These are phyloP conservation scores for Amphiprion ocellaris DNA, from an alignment of 2,113 vertebrate genomes.

Conservation along the genomic window DNA sequence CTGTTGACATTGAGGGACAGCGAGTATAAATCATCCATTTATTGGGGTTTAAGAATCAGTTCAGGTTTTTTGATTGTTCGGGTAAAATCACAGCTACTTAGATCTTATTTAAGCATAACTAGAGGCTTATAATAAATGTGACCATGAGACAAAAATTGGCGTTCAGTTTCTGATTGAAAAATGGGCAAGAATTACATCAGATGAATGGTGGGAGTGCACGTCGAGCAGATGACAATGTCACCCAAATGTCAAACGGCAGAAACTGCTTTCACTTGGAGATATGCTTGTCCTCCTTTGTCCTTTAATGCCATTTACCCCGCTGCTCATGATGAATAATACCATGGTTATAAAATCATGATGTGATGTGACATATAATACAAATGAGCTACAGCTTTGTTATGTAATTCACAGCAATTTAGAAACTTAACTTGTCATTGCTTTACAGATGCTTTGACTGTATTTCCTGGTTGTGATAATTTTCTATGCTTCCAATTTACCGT, in stretches of 20 bases:
- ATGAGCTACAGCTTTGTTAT: slow-evolving; percentile 2
- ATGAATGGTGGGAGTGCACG: slow-evolving; percentile 16
- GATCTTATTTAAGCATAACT: not conserved
- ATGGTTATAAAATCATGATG: slow-evolving; percentile 16
- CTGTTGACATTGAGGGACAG: not conserved
- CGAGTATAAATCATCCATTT: no score
- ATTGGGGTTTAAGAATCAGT: not conserved
- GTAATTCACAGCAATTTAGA: slow-evolving; percentile 1
- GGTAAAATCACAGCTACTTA: not conserved
- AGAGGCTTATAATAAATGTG: slow-evolving; percentile 12
- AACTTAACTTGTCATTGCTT: not conserved
- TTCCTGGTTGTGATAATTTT: not conserved
- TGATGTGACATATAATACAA: slow-evolving; percentile 37
- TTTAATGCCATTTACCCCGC: slow-evolving; percentile 35
- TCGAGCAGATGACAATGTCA: slow-evolving; percentile 16
- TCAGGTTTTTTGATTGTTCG: not conserved
- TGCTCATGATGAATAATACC: slow-evolving; percentile 26
- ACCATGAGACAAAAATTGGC: not conserved
- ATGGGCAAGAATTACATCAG: slow-evolving; percentile 6
- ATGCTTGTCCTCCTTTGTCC: slow-evolving; percentile 47
- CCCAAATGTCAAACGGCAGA: slow-evolving; percentile 34
- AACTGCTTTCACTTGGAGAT: slow-evolving; percentile 39
- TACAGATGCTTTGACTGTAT: not conserved
- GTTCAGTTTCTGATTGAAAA: slow-evolving; percentile 3
- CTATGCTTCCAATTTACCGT: not conserved